Evolutionary conservation across 2,888 invertebrate species (phyloP).

Genomic region (Cosmia pyralina): DNA sequence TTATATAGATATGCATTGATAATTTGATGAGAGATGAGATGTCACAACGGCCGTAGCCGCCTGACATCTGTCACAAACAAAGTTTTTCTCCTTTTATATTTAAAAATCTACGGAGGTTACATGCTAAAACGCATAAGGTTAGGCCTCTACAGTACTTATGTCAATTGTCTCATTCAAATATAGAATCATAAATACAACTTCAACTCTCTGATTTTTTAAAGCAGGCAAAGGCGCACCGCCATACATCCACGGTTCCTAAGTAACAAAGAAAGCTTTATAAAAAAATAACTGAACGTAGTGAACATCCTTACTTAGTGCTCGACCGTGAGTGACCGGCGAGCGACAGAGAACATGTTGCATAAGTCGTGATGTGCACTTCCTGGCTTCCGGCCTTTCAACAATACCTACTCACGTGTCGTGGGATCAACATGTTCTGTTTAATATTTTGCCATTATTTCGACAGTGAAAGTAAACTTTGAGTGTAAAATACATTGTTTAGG

Average conservation of each 20-base stretch:
- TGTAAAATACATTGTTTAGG: slow-evolving; percentile 46
- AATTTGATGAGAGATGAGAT: too few relatives aligned
- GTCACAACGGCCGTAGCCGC: too few relatives aligned
- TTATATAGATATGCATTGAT: too few relatives aligned
- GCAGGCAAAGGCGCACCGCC: background rate
- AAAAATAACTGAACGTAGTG: slow-evolving; percentile 48
- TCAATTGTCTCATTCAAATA: background rate
- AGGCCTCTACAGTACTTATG: too few relatives aligned
- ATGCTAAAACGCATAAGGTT: too few relatives aligned
- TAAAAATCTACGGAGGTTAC: too few relatives aligned
- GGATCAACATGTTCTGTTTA: slow-evolving; percentile 65
- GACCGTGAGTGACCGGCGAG: slow-evolving; percentile 55
- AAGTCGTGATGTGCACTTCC: slow-evolving; percentile 71
- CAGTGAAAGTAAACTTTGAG: slow-evolving; percentile 67
- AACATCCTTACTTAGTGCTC: slow-evolving; percentile 35
- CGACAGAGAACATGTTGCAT: slow-evolving; percentile 61
- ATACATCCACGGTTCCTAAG: slow-evolving; percentile 3
- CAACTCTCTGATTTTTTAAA: background rate
- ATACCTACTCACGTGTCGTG: slow-evolving; percentile 67
- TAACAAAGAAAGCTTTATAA: slow-evolving; percentile 47
- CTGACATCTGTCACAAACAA: too few relatives aligned
- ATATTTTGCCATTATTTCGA: slow-evolving; percentile 61
- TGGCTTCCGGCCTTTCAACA: slow-evolving; percentile 70
- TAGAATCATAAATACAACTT: background rate
- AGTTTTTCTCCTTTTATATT: too few relatives aligned